Percentiles rank a stretch among this genome's conserved stretches.
Evolutionary conservation across 1,140 invertebrate genomes (phyloP).

Genomic region (Aphis craccivora): DNA sequence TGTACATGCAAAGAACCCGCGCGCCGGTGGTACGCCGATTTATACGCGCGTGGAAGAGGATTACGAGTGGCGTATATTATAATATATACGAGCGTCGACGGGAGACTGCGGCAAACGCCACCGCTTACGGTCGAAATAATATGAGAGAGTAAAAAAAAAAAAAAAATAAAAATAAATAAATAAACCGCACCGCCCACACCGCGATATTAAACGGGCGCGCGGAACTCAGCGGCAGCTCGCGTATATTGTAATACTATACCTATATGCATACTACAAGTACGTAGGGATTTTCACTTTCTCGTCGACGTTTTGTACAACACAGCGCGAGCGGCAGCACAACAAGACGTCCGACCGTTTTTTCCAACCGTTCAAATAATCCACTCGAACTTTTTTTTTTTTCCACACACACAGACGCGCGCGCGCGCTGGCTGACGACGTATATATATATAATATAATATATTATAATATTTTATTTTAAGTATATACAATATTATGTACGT

Average conservation of each 20-base stretch:
- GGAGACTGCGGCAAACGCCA: slow-evolving; percentile 13
- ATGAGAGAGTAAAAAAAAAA: background rate
- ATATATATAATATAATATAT: background rate
- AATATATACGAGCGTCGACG: background rate
- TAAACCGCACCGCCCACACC: slow-evolving; percentile 22
- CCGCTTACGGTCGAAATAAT: slow-evolving; percentile 1
- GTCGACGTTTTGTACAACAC: background rate
- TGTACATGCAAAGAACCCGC: background rate
- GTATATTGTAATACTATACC: background rate
- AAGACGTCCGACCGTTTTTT: slow-evolving; percentile 57
- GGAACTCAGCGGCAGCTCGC: slow-evolving; percentile 10
- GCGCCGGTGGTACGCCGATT: background rate
- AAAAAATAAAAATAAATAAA: background rate
- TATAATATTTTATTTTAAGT: background rate
- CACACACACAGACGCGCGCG: background rate
- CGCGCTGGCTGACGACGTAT: slow-evolving; percentile 6
- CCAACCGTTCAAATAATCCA: slow-evolving; percentile 54
- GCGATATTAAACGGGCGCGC: background rate
- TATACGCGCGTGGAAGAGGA: background rate
- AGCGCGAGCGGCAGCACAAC: background rate
- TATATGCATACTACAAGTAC: no score
- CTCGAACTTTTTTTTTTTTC: slow-evolving; percentile 52
- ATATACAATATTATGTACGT: no score
- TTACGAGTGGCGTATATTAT: background rate
- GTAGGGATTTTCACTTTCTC: slow-evolving; percentile 30